These are phyloP conservation scores for Conchocele bisecta DNA, from an alignment of 2,888 invertebrate species.

Conservation along the genomic window DNA sequence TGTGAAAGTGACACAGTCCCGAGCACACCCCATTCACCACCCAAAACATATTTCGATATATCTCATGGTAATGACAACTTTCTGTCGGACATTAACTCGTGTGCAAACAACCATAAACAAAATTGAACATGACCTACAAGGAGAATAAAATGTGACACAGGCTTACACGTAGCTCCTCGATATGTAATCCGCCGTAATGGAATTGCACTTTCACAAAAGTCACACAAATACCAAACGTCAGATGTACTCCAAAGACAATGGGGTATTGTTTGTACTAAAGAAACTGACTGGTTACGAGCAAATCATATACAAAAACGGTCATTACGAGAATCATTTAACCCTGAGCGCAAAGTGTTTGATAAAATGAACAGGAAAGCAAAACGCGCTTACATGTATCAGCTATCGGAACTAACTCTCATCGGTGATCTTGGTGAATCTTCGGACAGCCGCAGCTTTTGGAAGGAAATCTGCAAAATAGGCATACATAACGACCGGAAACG, in stretches of 20 bases:
- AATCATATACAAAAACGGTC: neutral
- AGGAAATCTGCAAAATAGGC: constrained; percentile 15
- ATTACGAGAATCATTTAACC: constrained; percentile 6
- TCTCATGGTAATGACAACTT: no score
- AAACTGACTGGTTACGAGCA: constrained; percentile 1
- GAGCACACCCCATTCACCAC: no score
- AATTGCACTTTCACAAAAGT: neutral
- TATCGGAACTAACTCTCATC: neutral
- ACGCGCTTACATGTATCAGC: constrained; percentile 23
- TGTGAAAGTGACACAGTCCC: no score
- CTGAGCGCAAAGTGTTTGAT: constrained; percentile 11
- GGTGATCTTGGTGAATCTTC: neutral
- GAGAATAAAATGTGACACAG: neutral
- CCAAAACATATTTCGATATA: no score
- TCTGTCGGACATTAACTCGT: no score
- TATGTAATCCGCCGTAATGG: neutral
- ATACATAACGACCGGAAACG: constrained; percentile 4
- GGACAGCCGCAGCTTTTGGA: constrained; percentile 18
- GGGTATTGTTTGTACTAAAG: constrained; percentile 10
- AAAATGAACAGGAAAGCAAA: constrained; percentile 12
- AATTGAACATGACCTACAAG: neutral
- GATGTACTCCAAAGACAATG: neutral
- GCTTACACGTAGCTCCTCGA: neutral
- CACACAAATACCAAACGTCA: neutral
- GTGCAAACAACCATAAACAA: neutral